Conservation (phyloP, 2,797 vertebrate genomes). For the Garrulus glandarius region DNA sequence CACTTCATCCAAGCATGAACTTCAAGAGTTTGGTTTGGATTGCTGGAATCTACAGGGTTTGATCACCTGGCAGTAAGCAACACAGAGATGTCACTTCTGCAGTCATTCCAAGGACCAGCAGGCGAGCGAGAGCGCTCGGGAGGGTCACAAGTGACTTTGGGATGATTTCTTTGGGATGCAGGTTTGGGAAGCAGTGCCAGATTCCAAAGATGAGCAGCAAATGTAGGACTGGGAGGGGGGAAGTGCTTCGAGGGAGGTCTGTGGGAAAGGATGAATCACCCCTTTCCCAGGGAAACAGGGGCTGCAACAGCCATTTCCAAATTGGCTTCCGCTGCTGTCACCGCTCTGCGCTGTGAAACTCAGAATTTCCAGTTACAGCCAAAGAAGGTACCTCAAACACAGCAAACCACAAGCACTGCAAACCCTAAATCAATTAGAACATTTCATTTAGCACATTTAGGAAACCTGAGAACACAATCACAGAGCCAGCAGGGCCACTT, state of each 20-base stretch:
- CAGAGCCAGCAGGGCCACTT: background rate
- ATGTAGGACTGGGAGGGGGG: background rate
- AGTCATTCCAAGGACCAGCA: background rate
- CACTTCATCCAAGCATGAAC: background rate
- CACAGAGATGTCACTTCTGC: fast-evolving
- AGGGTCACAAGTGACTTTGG: background rate
- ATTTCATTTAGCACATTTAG: background rate
- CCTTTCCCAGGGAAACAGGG: background rate
- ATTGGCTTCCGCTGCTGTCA: background rate
- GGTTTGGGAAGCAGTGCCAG: background rate
- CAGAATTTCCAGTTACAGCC: background rate
- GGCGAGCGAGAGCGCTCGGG: fast-evolving
- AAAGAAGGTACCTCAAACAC: background rate
- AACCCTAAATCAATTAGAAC: background rate
- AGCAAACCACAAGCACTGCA: background rate
- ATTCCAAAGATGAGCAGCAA: background rate
- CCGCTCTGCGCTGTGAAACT: background rate
- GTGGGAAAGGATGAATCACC: background rate
- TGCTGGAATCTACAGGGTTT: background rate
- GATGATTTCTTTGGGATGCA: background rate
- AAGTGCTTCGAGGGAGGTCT: background rate
- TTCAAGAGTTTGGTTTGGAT: background rate
- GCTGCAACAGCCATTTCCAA: background rate
- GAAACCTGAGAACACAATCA: background rate
- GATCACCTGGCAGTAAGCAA: background rate